A percentile compares a stretch with the other conserved stretches of the same genome.
Conservation (phyloP, 1,140 invertebrate species). For the Philopotamus ludificatus region DNA sequence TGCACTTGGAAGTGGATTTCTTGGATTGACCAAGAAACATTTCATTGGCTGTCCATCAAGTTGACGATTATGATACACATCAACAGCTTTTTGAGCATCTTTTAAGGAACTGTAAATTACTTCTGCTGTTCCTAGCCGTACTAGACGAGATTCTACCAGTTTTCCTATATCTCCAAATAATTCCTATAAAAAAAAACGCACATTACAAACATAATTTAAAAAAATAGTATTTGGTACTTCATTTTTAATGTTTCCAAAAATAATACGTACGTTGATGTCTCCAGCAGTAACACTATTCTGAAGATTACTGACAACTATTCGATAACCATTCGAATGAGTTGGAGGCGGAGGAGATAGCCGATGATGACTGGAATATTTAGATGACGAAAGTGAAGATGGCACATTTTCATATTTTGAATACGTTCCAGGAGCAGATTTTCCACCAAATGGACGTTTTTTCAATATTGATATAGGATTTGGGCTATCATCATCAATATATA, state of each 20-base stretch:
- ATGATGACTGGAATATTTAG: not conserved
- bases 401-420: constrained; percentile 15
- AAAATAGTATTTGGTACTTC: not conserved
- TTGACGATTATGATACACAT: constrained; percentile 89
- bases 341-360: constrained; percentile 10
- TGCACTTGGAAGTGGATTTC: constrained; percentile 53
- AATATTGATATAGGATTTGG: constrained; percentile 53
- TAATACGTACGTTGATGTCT: constrained; percentile 75
- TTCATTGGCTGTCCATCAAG: constrained; percentile 84
- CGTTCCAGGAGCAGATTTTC: constrained; percentile 42
- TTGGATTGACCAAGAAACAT: constrained; percentile 71
- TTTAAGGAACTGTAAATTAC: constrained; percentile 83
- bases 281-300: constrained; percentile 80
- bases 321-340: constrained; percentile 58
- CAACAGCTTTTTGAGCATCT: constrained; percentile 84
- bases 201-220: not conserved
- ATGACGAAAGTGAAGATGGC: not conserved
- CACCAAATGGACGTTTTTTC: constrained; percentile 48
- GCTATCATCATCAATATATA: constrained; percentile 44
- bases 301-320: constrained; percentile 85
- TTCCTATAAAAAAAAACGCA: constrained; percentile 61
- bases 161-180: constrained; percentile 90
- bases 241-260: not conserved
- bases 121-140: constrained; percentile 84
- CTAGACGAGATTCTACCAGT: constrained; percentile 76